A percentile compares a stretch with the other conserved stretches of the same genome.
These are phyloP conservation scores for Acleris holmiana DNA, from an alignment of 2,888 invertebrate species.

Conservation along the genomic window DNA sequence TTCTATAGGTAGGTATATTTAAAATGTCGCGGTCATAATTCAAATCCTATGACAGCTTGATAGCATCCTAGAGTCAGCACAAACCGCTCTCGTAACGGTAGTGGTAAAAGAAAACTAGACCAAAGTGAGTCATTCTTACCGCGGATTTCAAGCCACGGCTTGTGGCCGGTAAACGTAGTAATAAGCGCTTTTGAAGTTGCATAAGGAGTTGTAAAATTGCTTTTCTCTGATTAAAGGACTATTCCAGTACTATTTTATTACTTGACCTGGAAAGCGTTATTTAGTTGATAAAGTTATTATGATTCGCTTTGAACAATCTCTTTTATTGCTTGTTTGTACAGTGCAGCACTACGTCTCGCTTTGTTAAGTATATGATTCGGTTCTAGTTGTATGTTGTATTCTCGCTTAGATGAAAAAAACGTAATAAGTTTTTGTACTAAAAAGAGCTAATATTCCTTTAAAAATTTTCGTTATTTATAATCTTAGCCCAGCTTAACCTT, in stretches of 20 bases:
- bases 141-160: conserved; percentile 31
- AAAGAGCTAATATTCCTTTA: too few species aligned
- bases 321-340: too few species aligned
- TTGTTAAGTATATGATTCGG: too few species aligned
- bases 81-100: conserved; percentile 32
- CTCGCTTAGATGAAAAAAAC: too few species aligned
- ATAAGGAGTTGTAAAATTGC: conserved; percentile 36
- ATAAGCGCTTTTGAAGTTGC: conserved; percentile 30
- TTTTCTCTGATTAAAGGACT: conserved; percentile 34
- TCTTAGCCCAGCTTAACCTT: too few species aligned
- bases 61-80: conserved; percentile 32
- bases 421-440: too few species aligned
- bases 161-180: conserved; percentile 25
- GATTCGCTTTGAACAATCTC: background rate
- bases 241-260: conserved; percentile 27
- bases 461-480: too few species aligned
- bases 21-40: conserved; percentile 16
- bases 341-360: too few species aligned
- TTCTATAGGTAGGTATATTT: too few species aligned
- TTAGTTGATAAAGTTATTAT: conserved; percentile 22
- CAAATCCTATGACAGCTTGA: conserved; percentile 25
- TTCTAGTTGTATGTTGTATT: too few species aligned
- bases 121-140: conserved; percentile 23
- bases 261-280: conserved; percentile 16
- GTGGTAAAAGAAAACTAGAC: conserved; percentile 34